These are phyloP conservation scores for Sussaba pulchella DNA, from an alignment of 2,888 invertebrate species.

Conservation along the genomic window DNA sequence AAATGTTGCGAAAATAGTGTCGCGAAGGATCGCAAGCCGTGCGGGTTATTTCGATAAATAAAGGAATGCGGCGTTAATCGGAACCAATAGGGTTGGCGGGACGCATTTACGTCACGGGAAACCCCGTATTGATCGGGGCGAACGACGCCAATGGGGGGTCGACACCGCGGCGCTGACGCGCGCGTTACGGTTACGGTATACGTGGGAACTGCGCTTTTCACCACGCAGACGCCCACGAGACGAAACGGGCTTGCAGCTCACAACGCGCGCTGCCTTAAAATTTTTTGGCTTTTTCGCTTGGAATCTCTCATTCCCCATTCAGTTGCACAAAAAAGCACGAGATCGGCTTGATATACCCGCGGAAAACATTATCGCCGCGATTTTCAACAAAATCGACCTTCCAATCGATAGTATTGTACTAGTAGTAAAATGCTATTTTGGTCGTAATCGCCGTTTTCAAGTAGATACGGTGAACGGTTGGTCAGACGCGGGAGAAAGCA, in stretches of 20 bases:
- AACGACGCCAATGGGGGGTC: constrained; percentile 73
- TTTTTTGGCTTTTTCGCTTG: not conserved
- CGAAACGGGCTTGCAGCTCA: constrained; percentile 15
- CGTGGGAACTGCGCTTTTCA: constrained; percentile 29
- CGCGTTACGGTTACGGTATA: constrained; percentile 23
- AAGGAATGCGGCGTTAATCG: constrained; percentile 85
- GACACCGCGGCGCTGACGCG: constrained; percentile 63
- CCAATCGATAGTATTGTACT: not conserved
- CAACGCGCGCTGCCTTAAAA: constrained; percentile 12
- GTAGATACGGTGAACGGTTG: not conserved
- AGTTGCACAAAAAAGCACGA: not conserved
- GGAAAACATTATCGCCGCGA: not conserved
- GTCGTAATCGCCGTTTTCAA: not conserved
- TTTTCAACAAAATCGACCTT: not conserved
- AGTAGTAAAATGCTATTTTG: not conserved
- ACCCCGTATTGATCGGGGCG: constrained; percentile 85
- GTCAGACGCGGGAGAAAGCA: not conserved
- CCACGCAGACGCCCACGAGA: constrained; percentile 56
- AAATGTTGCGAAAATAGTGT: constrained; percentile 24
- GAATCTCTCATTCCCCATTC: too few relatives aligned
- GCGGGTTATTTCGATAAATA: constrained; percentile 86
- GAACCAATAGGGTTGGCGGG: constrained; percentile 85
- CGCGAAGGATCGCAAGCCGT: constrained; percentile 79
- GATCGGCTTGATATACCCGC: not conserved
- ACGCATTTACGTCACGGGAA: constrained; percentile 85